These are phyloP conservation scores for Bembecia ichneumoniformis DNA, from an alignment of 2,888 invertebrate species.

Conservation along the genomic window DNA sequence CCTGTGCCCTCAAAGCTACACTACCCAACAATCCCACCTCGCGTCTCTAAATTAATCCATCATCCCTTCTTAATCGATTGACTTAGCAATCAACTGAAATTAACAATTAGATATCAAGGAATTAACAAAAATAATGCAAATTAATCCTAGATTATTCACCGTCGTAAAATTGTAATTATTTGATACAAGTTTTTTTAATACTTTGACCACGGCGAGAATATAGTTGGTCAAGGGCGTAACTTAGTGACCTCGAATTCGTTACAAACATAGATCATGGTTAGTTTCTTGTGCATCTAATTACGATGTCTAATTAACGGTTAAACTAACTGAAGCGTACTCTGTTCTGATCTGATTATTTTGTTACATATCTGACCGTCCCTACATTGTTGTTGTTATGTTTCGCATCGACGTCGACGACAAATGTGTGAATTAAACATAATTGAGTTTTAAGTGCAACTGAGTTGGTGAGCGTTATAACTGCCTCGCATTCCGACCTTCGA, in stretches of 20 bases:
- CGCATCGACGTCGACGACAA: background rate
- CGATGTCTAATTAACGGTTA: constrained; percentile 26
- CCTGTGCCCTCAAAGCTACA: constrained; percentile 3
- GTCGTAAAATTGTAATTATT: constrained; percentile 11
- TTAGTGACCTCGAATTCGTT: constrained; percentile 39
- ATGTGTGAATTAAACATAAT: constrained; percentile 16
- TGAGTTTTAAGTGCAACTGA: constrained; percentile 29
- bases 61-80: background rate
- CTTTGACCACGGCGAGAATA: constrained; percentile 42
- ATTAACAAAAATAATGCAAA: background rate
- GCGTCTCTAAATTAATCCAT: constrained; percentile 12
- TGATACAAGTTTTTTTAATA: constrained; percentile 22
- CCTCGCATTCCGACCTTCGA: constrained; percentile 56
- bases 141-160: background rate
- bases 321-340: constrained; percentile 7
- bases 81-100: no score
- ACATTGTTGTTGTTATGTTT: background rate
- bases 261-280: constrained; percentile 20
- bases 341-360: background rate
- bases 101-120: background rate
- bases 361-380: constrained; percentile 1
- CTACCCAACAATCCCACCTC: constrained; percentile 9
- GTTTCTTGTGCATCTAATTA: constrained; percentile 35
- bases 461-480: constrained; percentile 44
- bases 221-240: constrained; percentile 50